These are phyloP conservation scores for Reticulitermes lucifugus DNA, from an alignment of 2,888 invertebrate genomes.

Conservation along the genomic window DNA sequence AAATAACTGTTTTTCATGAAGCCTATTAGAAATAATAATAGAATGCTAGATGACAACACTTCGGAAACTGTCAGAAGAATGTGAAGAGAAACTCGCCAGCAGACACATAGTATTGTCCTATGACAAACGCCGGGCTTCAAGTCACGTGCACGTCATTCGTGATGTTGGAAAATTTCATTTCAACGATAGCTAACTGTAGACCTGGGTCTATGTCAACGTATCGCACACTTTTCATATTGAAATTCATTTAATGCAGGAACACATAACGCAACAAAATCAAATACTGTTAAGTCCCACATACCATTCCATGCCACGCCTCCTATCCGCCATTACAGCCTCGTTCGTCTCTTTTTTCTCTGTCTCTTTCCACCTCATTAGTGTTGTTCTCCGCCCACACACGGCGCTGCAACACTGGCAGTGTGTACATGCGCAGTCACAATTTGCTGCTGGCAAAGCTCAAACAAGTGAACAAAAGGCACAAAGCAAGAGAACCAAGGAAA, in stretches of 20 bases:
- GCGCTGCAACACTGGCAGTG: constrained; percentile 28
- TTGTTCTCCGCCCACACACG: constrained; percentile 46
- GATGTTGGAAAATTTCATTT: background rate
- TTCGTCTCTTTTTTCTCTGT: constrained; percentile 33
- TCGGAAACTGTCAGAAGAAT: background rate
- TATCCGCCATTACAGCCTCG: constrained; percentile 49
- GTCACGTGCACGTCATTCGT: background rate
- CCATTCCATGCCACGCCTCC: constrained; percentile 44
- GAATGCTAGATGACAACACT: too few relatives aligned
- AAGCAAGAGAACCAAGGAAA: constrained; percentile 14
- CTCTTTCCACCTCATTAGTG: constrained; percentile 50
- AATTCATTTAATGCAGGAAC: constrained; percentile 17
- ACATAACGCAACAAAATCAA: constrained; percentile 35
- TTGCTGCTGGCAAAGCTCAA: constrained; percentile 38
- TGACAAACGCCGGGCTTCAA: background rate
- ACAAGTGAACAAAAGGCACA: constrained; percentile 41
- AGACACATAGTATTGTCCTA: background rate
- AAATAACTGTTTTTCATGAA: too few relatives aligned
- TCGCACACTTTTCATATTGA: constrained; percentile 18
- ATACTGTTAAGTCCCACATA: constrained; percentile 24
- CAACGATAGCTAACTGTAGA: background rate
- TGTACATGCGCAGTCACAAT: constrained; percentile 37
- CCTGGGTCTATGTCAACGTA: background rate
- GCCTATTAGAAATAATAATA: too few relatives aligned
- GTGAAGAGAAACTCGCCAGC: background rate